Evolutionary conservation across 2,888 invertebrate species (phyloP).

Genomic region (Aspidiotus destructor): DNA sequence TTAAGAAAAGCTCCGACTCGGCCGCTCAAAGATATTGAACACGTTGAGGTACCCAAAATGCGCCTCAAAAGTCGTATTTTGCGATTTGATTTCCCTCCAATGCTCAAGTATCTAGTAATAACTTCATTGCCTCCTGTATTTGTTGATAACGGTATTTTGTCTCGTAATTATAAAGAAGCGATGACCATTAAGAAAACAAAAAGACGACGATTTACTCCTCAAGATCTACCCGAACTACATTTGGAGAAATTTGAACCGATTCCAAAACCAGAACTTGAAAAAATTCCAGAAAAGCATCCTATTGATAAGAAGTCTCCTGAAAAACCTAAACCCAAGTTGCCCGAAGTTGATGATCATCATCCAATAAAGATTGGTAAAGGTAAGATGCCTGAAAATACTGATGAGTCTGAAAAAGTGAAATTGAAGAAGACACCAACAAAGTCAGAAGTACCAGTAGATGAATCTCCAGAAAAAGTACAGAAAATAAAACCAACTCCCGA

Average conservation of each 20-base stretch:
- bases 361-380: constrained; percentile 48
- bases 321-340: constrained; percentile 40
- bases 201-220: constrained; percentile 36
- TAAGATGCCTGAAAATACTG: constrained; percentile 42
- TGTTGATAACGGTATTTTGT: constrained; percentile 39
- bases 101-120: constrained; percentile 41
- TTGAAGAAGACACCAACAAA: constrained; percentile 43
- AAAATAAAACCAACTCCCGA: constrained; percentile 38
- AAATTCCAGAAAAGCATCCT: constrained; percentile 40
- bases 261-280: constrained; percentile 31
- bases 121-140: constrained; percentile 39
- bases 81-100: constrained; percentile 45
- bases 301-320: constrained; percentile 35
- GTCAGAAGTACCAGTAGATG: constrained; percentile 36
- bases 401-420: constrained; percentile 42
- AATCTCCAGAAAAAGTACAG: constrained; percentile 37
- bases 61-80: constrained; percentile 61
- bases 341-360: constrained; percentile 44
- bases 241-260: constrained; percentile 37
- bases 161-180: constrained; percentile 40
- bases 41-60: constrained; percentile 52
- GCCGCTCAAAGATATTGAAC: constrained; percentile 45
- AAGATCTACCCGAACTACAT: constrained; percentile 37
- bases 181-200: constrained; percentile 38
- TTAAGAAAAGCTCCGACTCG: constrained; percentile 43